Evolutionary conservation across 2,113 vertebrate genomes (phyloP).

Genomic region (human (Homo sapiens)): GRCh38 chr11:45191001-45191500

Average conservation of each 20-base stretch:
- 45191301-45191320: neutral
- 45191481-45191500: neutral
- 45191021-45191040: neutral
- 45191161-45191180: neutral
- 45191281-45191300: neutral
- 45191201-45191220: neutral
- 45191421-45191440: neutral
- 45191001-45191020: neutral
- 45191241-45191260: fast-evolving
- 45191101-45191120: neutral
- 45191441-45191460: neutral
- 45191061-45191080: neutral
- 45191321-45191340: neutral
- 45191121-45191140: fast-evolving
- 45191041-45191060: neutral
- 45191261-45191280: neutral
- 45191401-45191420: neutral
- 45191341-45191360: neutral
- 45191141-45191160: neutral
- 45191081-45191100: neutral
- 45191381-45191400: neutral
- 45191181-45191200: neutral
- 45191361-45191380: neutral
- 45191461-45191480: neutral
- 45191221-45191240: fast-evolving